Base-by-base conservation (phyloP, 2,113 vertebrate genomes). In the Myotis lucifugus region DNA sequence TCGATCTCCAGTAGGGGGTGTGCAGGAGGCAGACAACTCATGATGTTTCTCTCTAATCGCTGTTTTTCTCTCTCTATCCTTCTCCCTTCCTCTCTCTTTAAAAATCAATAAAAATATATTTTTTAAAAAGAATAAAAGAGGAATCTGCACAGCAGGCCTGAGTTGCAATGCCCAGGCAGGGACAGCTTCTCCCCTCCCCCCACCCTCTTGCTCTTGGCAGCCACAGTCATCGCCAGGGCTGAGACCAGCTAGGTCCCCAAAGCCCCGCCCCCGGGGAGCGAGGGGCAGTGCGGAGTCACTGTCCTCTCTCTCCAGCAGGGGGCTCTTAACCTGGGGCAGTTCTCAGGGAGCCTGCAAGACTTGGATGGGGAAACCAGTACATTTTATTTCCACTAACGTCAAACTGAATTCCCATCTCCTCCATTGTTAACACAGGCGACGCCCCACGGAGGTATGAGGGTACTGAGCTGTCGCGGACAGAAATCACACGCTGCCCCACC, bases 121-220 rank as follows among this genome's bases (percentile, higher is more conserved):
- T 56, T 50, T 15, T 5, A 50, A 50, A 50, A 50, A 15, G 12
- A 50, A 50, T 14, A 50, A 48, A 48, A 37, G 69, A 67, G 37
- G 56, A 50, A 52, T 23, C 54, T 42, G 17, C n/a, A 52, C 11
- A 25, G 52, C 67, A 9, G 77, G 64, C 12, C 40, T 14, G 17
- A 42, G 12, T 0, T 8, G 66, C 54, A 0, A 10, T 0, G 42
- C 54, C 66, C n/a, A 4, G 40, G 40, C 21, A 9, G 27, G 25
- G 14, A 11, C 12, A 6, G 46, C 8, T 29, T 2, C 19, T 14
- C 15, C 54, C 7, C 73, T 56, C 81, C 46, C 59, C 15, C 46
- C 19, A 8, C 17, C 32, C 42, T 2, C 25, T 18, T 5, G 37
- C 67, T 18, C 78, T 54, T 2, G 4, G 72, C 21, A 19, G 21